These are phyloP conservation scores for Enteromius unitaeniatus DNA, from an alignment of 2,797 vertebrate genomes.

Conservation along the genomic window DNA sequence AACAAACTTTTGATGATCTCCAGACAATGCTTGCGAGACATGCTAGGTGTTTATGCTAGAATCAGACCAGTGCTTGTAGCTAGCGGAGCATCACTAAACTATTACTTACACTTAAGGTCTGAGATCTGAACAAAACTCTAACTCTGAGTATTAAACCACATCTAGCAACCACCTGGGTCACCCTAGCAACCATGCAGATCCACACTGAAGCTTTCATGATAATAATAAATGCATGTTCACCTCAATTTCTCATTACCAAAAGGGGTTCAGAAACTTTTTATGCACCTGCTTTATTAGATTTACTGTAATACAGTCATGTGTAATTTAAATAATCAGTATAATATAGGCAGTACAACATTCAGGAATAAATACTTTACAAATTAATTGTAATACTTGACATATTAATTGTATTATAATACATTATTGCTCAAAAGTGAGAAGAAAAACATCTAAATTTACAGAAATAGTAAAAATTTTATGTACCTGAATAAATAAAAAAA, in stretches of 20 bases:
- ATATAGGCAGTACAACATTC: background rate
- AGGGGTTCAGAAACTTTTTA: background rate
- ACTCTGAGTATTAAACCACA: background rate
- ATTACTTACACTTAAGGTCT: background rate
- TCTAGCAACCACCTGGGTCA: background rate
- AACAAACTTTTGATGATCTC: slow-evolving; percentile 48
- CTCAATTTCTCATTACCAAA: background rate
- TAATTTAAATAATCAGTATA: background rate
- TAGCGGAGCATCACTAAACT: slow-evolving; percentile 14
- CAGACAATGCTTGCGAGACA: slow-evolving; percentile 33
- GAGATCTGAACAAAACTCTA: slow-evolving; percentile 20
- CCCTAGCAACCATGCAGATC: background rate
- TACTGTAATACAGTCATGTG: background rate
- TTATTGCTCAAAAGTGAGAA: background rate
- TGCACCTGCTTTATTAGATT: background rate
- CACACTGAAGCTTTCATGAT: background rate
- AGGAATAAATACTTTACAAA: background rate
- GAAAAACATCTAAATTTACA: too few relatives aligned
- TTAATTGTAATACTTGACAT: too few relatives aligned
- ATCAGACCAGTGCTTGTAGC: slow-evolving; percentile 6
- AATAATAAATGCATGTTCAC: background rate
- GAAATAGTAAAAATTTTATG: too few relatives aligned
- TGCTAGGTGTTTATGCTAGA: slow-evolving; percentile 39
- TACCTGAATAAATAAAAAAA: background rate
- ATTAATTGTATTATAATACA: background rate